A percentile compares a stretch with the other conserved stretches of the same genome.
Conservation (phyloP, 2,888 invertebrate species). For the Mactromeris polynyma region DNA sequence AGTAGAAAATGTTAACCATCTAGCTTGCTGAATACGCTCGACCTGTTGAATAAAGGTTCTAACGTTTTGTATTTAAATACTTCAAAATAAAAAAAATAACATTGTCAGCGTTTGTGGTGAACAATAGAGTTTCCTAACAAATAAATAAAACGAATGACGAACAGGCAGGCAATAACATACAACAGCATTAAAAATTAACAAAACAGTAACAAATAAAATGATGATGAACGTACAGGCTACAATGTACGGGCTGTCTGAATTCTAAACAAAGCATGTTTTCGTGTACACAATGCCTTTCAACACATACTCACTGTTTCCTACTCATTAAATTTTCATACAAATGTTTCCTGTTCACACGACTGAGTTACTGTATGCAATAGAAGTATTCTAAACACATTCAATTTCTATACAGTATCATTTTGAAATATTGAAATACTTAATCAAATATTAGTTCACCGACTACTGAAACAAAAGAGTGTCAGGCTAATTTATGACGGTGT, state of each 20-base stretch:
- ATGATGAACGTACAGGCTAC: too few species aligned
- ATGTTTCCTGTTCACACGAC: constrained; percentile 4
- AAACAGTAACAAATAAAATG: too few species aligned
- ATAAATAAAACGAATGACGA: too few species aligned
- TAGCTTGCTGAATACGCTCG: too few species aligned
- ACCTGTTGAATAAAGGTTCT: too few species aligned
- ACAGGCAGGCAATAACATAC: too few species aligned
- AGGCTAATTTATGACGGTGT: not conserved
- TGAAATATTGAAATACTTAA: not conserved
- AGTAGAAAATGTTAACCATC: too few species aligned
- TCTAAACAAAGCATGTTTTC: not conserved
- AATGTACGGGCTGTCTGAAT: not conserved
- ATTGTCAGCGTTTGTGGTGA: too few species aligned
- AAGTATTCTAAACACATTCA: not conserved
- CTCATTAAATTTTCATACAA: constrained; percentile 7
- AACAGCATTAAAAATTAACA: too few species aligned
- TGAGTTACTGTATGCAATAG: not conserved
- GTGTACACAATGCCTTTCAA: not conserved
- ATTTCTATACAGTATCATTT: not conserved
- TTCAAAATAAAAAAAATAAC: too few species aligned
- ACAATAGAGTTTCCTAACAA: too few species aligned
- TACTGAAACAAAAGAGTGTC: not conserved
- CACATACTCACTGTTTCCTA: not conserved
- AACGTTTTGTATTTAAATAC: too few species aligned
- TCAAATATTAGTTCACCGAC: not conserved